Conservation (phyloP, 1,140 invertebrate genomes). For the Drosophila albomicans region DNA sequence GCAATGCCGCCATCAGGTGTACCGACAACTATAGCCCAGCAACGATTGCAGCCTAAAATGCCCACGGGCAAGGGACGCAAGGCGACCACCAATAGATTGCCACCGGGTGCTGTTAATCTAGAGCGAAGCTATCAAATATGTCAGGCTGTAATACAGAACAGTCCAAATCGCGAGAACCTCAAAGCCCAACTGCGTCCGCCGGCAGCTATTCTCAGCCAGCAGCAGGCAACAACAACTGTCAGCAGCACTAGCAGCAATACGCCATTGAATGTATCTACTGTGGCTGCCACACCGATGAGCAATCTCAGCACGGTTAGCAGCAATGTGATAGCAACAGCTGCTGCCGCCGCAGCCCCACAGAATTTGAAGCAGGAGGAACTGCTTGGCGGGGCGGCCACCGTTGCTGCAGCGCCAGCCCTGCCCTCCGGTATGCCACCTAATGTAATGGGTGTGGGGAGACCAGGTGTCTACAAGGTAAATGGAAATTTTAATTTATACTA, state of each 20-base stretch:
- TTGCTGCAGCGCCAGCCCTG: conserved; percentile 46
- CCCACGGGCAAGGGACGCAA: conserved; percentile 85
- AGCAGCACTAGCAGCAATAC: conserved; percentile 39
- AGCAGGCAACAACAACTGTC: conserved; percentile 75
- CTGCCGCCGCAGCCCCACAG: conserved; percentile 54
- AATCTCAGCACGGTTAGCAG: conserved; percentile 51
- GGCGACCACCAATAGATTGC: conserved; percentile 88
- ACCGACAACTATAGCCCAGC: conserved; percentile 84
- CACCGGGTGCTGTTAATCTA: conserved; percentile 94
- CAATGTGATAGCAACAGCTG: conserved; percentile 43
- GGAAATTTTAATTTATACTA: background rate
- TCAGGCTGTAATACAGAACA: conserved; percentile 97
- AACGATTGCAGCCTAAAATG: conserved; percentile 79
- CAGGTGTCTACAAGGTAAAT: conserved; percentile 80
- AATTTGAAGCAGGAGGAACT: conserved; percentile 71
- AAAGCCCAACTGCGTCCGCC: conserved; percentile 93
- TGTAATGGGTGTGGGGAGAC: conserved; percentile 78
- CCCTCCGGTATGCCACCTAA: conserved; percentile 71
- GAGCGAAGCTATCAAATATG: conserved; percentile 98
- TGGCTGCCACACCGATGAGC: conserved; percentile 65
- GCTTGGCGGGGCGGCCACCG: conserved; percentile 53
- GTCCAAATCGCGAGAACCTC: conserved; percentile 94
- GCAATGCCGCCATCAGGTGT: conserved; percentile 85
- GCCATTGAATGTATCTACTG: conserved; percentile 57
- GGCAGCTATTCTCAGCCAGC: conserved; percentile 87